Evolutionary conservation across 64 coral and sea anemone genomes (phyloP).

Genomic region (Stichodactyla mertensii): DNA sequence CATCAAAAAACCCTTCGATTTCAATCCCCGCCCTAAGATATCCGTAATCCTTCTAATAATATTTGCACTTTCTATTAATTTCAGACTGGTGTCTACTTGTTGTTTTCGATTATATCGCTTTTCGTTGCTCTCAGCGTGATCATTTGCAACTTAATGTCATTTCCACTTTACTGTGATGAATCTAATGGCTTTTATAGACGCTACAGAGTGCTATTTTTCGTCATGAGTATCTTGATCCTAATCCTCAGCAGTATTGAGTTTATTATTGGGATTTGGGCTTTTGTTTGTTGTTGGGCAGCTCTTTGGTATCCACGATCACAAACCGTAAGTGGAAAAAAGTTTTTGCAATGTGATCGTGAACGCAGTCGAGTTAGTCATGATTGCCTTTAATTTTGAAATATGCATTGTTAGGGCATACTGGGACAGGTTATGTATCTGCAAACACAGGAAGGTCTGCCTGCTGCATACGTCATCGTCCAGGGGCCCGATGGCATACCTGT

Average conservation of each 20-base stretch:
- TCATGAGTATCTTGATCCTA: neutral
- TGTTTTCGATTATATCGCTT: neutral
- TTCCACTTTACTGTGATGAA: neutral
- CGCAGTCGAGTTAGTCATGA: too few species aligned
- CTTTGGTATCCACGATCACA: neutral
- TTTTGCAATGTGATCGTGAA: too few species aligned
- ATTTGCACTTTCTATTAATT: too few species aligned
- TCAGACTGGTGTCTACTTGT: neutral
- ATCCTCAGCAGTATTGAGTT: neutral
- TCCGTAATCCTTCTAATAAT: too few species aligned
- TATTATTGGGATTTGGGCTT: neutral
- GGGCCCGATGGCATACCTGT: neutral
- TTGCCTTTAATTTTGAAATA: neutral
- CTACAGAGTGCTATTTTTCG: too few species aligned
- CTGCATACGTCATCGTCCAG: neutral
- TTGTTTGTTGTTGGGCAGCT: neutral
- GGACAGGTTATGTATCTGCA: neutral
- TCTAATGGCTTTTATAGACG: neutral
- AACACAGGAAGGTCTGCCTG: neutral
- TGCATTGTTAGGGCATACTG: neutral
- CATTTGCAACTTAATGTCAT: neutral
- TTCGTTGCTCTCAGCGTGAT: neutral
- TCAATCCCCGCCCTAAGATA: neutral
- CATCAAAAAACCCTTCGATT: neutral
- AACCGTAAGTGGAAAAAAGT: neutral